Evolutionary conservation across 2,113 vertebrate species (phyloP).

Genomic region (Xenus cinereus): DNA sequence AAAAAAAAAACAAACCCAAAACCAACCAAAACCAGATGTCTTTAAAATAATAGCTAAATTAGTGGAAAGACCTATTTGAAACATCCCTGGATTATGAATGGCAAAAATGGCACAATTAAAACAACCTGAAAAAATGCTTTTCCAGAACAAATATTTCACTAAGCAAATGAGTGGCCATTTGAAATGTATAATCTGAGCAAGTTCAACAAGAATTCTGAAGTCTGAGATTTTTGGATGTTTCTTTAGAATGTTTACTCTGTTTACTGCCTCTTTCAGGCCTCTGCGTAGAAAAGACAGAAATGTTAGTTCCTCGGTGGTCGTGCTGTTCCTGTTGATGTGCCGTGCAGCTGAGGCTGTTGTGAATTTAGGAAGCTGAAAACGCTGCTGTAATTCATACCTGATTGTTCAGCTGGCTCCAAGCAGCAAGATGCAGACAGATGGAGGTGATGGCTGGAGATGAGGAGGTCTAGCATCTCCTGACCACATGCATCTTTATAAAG

Average conservation of each 20-base stretch:
- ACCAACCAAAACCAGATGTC: no score
- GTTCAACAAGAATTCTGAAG: background rate
- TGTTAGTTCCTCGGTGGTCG: background rate
- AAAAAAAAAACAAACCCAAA: background rate
- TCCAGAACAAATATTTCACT: background rate
- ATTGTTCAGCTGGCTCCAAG: background rate
- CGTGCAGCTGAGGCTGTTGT: background rate
- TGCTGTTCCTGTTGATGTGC: background rate
- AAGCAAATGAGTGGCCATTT: background rate
- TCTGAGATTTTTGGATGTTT: background rate
- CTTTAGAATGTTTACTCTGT: background rate
- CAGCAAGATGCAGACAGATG: no score
- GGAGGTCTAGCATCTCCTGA: background rate
- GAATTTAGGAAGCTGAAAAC: background rate
- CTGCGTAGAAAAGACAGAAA: accelerated
- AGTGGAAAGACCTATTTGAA: background rate
- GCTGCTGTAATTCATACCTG: background rate
- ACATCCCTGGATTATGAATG: background rate
- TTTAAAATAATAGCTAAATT: background rate
- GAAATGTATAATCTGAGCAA: background rate
- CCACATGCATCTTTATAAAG: background rate
- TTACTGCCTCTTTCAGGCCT: background rate
- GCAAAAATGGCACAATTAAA: background rate
- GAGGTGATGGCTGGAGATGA: background rate
- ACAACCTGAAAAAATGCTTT: background rate